Evolutionary conservation across 64 coral and sea anemone species (phyloP), one percentile per base, ranked within the genome.

Genomic region (Anthopleura sola): DNA sequence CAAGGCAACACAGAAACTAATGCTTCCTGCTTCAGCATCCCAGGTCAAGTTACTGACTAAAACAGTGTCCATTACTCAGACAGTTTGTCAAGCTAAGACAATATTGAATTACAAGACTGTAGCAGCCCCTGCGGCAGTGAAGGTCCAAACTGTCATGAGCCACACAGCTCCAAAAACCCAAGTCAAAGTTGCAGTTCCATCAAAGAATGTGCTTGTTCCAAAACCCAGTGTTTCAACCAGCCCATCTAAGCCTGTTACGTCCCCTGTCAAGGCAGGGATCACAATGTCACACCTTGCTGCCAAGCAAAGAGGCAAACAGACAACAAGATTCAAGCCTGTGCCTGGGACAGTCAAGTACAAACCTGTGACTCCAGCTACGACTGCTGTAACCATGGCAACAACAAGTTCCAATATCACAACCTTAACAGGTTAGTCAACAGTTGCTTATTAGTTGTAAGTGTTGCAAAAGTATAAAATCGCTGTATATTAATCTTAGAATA

Each of bases 281-380:
- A 97, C 94, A 18, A 86, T 86, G 20, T 86, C 90, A 38, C 94
- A 97, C 37, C 68, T 97, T 39, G 90, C 90, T 4, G 83, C 90
- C 69, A 92, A 86, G 49, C 94, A 97, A 19, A 85, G 88, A 84
- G 69, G 58, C 6, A 97, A 97, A 55, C 94, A 90, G 60, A 75
- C 84, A 50, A 31, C 94, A 40, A 78, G 94, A 84, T 97, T 97
- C 75, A 97, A 97, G 75, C 84, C 90, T 46, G 53, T 97, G 17
- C 90, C 94, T 29, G 94, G 94, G 39, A 93, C 94, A 62, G 94
- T 97, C 7, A 97, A 97, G 58, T 97, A 93, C 79, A 97, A 97
- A 69, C 92, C 94, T 66, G 90, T 97, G 83, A 97, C 90, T 21
- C 66, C 31, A 14, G 90, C 94, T 64, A 87, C 90, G 10, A 7